phyloP scores from a whole-genome alignment of 2,888 invertebrate species.

The Cyclophora albipunctata region DNA sequence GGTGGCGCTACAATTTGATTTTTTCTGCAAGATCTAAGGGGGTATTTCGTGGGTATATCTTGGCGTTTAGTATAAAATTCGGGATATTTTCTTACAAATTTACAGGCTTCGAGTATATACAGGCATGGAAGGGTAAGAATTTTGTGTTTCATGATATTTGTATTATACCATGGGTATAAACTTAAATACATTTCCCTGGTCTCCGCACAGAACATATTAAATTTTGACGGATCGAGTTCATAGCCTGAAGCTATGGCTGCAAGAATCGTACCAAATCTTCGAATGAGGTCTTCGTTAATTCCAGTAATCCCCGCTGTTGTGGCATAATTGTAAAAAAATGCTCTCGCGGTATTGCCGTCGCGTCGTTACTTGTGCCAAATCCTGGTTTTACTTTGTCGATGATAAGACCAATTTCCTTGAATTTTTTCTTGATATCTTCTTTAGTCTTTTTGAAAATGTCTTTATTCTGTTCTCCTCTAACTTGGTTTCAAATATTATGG shows the following conservation, averaged over 20 bases:
- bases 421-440: neutral
- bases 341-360: slow-evolving; percentile 5
- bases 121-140: too few relatives aligned
- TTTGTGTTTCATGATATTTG: too few relatives aligned
- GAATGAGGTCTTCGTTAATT: neutral
- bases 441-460: too few relatives aligned
- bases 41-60: too few relatives aligned
- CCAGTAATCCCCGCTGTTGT: neutral
- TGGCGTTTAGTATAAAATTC: too few relatives aligned
- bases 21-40: too few relatives aligned
- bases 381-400: slow-evolving; percentile 6
- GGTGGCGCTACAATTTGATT: too few relatives aligned
- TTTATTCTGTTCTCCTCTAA: too few relatives aligned
- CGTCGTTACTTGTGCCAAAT: slow-evolving; percentile 5
- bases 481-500: too few relatives aligned
- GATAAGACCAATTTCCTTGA: neutral
- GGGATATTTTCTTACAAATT: too few relatives aligned
- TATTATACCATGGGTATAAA: slow-evolving; percentile 1
- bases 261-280: neutral
- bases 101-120: too few relatives aligned
- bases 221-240: neutral
- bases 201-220: neutral
- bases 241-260: neutral
- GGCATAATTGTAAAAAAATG: neutral
- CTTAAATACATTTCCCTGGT: neutral